Base-by-base conservation (phyloP, 2,113 vertebrate species). In the Aegithalos caudatus region DNA sequence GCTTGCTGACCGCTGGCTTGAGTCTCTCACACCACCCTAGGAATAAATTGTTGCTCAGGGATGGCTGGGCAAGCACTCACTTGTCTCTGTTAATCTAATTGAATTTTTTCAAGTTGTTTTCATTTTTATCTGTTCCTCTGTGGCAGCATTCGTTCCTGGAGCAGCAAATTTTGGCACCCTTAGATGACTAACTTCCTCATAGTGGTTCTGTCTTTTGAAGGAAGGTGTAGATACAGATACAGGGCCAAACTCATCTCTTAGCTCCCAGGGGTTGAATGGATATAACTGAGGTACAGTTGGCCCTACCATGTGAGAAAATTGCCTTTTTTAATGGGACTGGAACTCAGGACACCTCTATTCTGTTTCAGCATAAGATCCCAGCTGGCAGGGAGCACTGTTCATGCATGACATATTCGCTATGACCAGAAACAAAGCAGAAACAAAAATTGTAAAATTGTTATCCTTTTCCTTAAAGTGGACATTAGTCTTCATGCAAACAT, bases 1-100 rank as follows among this genome's bases (percentile, higher is more conserved):
- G 95, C 94, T 95, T 92, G 88, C 97, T 97, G 97, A 97, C 97
- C 97, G 97, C 97, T 97, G 97, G 97, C 96, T 96, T 91, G 91
- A 98, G 97, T 97, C 92, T 95, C 94, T 96, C 81, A 27, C 97
- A 94, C 97, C 96, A 97, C 96, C 91, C 86, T 94, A 92, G 97
- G 97, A 97, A 98, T 95, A 97, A 97, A 97, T 97, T 95, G 96
- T 95, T 97, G 94, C 93, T 93, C 90, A 81, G 94, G 96, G 97
- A 97, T 85, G 80, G 91, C 92, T 96, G 96, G 93, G 96, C 91
- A 96, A 94, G 92, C 94, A 90, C 85, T 96, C 86, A 90, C 97
- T 96, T 97, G 92, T 96, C 94, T 93, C 91, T 96, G 88, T 70
- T 96, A 96, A 97, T 96, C 95, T 97, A 97, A 97, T 97, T 97